A percentile compares a stretch with the other conserved stretches of the same genome.
Conservation (phyloP, 2,113 vertebrate genomes). For the Lepus europaeus region DNA sequence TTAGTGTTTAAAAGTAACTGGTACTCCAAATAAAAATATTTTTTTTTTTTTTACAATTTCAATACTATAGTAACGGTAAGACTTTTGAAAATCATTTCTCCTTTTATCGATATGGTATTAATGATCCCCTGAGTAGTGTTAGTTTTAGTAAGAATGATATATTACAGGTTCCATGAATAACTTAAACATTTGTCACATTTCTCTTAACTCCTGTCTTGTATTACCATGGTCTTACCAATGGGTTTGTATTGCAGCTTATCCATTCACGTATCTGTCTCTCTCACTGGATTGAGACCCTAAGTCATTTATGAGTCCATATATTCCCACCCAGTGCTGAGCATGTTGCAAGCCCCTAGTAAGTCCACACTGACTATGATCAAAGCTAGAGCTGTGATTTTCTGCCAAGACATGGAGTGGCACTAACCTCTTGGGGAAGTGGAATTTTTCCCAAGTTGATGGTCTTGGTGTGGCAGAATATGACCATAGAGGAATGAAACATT, state of each 20-base stretch:
- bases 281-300: neutral
- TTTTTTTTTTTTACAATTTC: neutral
- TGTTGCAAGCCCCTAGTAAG: neutral
- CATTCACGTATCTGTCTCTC: neutral
- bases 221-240: neutral
- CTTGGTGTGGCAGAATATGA: neutral
- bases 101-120: neutral
- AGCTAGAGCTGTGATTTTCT: neutral
- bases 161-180: neutral
- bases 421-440: neutral
- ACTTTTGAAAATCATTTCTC: neutral
- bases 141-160: neutral
- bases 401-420: neutral
- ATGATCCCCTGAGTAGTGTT: neutral
- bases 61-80: neutral
- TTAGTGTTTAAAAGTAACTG: neutral
- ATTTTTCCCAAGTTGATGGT: no score
- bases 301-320: neutral
- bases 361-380: neutral
- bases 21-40: neutral
- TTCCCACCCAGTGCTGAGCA: neutral
- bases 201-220: neutral
- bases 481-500: neutral
- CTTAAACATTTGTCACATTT: neutral
- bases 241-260: neutral